These are phyloP conservation scores for Saturnia japonica DNA, from an alignment of 2,888 invertebrate species.

Conservation along the genomic window DNA sequence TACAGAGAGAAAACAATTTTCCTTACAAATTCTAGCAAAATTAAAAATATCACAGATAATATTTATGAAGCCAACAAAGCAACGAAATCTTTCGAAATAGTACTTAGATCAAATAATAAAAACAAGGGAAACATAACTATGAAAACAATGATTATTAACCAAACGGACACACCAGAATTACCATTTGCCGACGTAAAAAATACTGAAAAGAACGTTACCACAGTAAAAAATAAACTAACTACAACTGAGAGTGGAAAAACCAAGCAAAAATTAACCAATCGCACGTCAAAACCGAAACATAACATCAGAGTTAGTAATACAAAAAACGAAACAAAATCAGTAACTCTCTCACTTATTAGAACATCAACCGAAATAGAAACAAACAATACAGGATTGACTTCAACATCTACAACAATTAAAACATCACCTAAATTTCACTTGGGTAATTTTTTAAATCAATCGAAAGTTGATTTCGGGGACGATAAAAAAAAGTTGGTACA, in stretches of 20 bases:
- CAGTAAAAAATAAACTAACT: neutral
- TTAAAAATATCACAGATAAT: neutral
- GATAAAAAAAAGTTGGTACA: neutral
- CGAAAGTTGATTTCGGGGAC: neutral
- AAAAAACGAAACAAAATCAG: neutral
- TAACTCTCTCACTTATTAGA: neutral
- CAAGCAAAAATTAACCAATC: neutral
- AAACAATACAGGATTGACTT: neutral
- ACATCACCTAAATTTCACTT: conserved; percentile 12
- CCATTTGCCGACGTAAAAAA: neutral
- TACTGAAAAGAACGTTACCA: neutral
- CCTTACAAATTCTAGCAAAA: neutral
- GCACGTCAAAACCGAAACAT: neutral
- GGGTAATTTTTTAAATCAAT: conserved; percentile 18
- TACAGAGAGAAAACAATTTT: neutral
- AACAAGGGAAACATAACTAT: neutral
- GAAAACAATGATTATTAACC: neutral
- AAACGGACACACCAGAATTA: neutral
- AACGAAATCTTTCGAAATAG: conserved; percentile 1
- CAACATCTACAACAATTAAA: neutral
- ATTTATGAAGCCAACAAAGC: neutral
- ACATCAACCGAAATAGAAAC: neutral
- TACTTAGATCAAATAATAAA: neutral
- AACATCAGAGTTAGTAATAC: neutral
- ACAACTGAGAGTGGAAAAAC: neutral